Base-by-base conservation (phyloP, 2,113 vertebrate species). In the Fregetta grallaria region DNA sequence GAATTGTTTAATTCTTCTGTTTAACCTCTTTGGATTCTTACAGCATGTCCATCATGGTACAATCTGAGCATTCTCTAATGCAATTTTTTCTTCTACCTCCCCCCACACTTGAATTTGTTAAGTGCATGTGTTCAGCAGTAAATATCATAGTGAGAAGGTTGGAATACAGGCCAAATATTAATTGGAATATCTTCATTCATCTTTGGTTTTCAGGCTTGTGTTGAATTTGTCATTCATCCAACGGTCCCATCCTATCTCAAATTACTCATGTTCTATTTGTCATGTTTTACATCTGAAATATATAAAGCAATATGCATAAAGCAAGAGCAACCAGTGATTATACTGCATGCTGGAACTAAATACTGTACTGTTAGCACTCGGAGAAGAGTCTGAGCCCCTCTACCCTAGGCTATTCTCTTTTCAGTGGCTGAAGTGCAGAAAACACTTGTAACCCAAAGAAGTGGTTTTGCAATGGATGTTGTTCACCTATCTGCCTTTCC, bases 401-500 rank as follows among this genome's bases (percentile, higher is more conserved):
- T 38, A 6, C 23, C 5, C 13, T 10, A 34, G 22, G 22, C 18
- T 30, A 27, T 70, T 25, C 50, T 74, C 34, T 36, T 77, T 61
- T 49, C 49, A 62, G 21, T 30, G 30, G 5, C 32, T 71, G 49
- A 63, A 30, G 13, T 59, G 50, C 29, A 83, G 49, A 76, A 63
- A 89, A 52, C 27, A 44, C 18, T 29, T 42, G 10, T 23, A 26
- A 42, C 14, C 50, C 52, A 72, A 56, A 27, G 23, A 68, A 56
- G 16, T 55, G 22, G 4, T 38, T 86, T 91, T 63, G 23, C 34
- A n/a, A 19, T 14, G 40, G 25, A 18, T 42, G 12, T 49, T 77
- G 36, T 42, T 94, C 97, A 58, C 95, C 97, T 98, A 89, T 97
- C 96, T 97, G 97, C 97, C 95, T 68, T 76, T 75, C 71, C n/a